Base-by-base conservation (phyloP, 2,113 vertebrate species). In the Campylorhamphus procurvoides region DNA sequence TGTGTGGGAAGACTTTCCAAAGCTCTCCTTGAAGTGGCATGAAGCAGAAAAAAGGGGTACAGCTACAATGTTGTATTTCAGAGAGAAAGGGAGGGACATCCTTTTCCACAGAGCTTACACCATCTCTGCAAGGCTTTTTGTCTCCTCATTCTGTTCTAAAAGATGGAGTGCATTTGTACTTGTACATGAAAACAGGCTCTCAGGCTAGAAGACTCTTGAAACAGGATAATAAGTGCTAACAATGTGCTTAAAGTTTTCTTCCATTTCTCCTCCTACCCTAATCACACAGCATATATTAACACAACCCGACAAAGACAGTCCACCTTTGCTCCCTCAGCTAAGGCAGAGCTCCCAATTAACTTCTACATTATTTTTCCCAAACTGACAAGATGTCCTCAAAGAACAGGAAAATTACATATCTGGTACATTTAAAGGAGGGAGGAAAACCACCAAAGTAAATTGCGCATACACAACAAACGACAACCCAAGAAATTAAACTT, bases 1-100 rank as follows among this genome's bases (percentile, higher is more conserved):
- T 84, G 73, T 84, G 92, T 93, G 93, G 86, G 93, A 96, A 94
- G 83, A 62, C 91, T 93, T 96, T 78, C 84, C 91, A 95, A 95
- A 75, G 63, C 71, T 89, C 82, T 71, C 72, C 84, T 84, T 84
- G 71, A 95, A 92, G 83, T 64, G 76, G 64, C 76, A 75, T 0
- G 0, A 68, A 93, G 76, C 67, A 92, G 68, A 92, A 90, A 77
- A 74, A 80, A 46, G 50, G 52, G 52, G n/a, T 42, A 69, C 49
- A 83, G 74, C 59, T 83, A 25, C 35, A 56, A 74, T 18, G 60
- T 16, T 27, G 1, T 24, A 44, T 66, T 90, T 37, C 69, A 88
- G 81, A 56, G 52, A 60, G 42, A 59, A 84, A 24, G 16, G 39
- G 56, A 83, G 44, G n/a, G 44, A 63, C 0, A 2, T 55, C 42